Percentiles rank a stretch among this genome's conserved stretches.
These are phyloP conservation scores for Folsomia manolachei DNA, from an alignment of 2,888 invertebrate genomes.

Conservation along the genomic window DNA sequence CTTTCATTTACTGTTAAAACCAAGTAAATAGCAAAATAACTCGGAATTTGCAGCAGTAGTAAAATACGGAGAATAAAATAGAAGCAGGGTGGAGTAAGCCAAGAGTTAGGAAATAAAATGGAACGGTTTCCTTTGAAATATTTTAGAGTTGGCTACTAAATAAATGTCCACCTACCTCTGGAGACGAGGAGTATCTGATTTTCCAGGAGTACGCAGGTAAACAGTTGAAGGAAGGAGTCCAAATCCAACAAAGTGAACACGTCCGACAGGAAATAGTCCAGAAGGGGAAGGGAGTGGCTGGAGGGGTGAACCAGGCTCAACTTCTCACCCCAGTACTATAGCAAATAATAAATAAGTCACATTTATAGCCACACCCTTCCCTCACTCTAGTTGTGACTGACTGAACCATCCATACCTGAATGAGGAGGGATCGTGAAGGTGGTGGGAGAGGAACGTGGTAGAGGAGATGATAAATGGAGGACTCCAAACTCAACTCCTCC, in stretches of 20 bases:
- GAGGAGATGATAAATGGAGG: constrained; percentile 90
- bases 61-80: no score
- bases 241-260: constrained; percentile 86
- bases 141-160: no score
- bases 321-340: constrained; percentile 58
- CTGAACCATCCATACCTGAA: no score
- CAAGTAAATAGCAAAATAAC: not conserved
- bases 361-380: no score
- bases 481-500: constrained; percentile 64
- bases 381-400: no score
- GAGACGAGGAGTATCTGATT: constrained; percentile 94
- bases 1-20: no score
- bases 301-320: constrained; percentile 59
- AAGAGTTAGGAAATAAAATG: no score
- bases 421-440: constrained; percentile 81
- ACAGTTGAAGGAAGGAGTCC: constrained; percentile 86
- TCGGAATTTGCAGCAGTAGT: not conserved
- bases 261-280: constrained; percentile 86
- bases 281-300: constrained; percentile 81
- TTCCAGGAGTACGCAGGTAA: constrained; percentile 92
- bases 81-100: no score
- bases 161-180: constrained; percentile 73
- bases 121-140: no score
- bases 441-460: constrained; percentile 90
- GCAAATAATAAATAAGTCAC: no score